Conservation (phyloP, 37 sponge, comb jelly and placozoan genomes). For the Cladorhizidae sp. region DNA sequence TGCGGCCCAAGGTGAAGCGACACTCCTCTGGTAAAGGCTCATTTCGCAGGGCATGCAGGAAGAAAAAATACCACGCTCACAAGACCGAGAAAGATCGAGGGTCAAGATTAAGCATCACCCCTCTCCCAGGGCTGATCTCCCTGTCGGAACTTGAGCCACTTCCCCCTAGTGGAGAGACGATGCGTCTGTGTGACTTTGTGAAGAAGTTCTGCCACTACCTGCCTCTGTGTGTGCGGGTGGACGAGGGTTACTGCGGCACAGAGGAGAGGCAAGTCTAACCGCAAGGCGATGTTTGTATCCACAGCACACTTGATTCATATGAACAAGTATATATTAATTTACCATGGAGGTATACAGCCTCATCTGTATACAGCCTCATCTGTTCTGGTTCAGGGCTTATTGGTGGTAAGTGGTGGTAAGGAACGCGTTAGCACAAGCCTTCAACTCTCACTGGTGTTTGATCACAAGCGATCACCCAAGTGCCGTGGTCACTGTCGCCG, state of each 20-base stretch:
- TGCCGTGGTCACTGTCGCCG: too few relatives aligned
- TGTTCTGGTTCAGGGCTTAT: too few relatives aligned
- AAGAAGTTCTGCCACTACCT: conserved; percentile 9
- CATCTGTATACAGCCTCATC: too few relatives aligned
- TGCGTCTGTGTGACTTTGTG: conserved; percentile 24
- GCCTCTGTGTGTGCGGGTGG: conserved; percentile 29
- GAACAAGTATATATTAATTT: too few relatives aligned
- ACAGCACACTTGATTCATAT: background rate
- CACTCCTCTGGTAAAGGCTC: too few relatives aligned
- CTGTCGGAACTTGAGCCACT: conserved; percentile 8
- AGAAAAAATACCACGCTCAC: background rate
- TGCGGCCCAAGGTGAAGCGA: too few relatives aligned
- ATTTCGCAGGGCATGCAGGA: background rate
- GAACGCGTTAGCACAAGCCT: too few relatives aligned
- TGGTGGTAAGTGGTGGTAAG: too few relatives aligned
- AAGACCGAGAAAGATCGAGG: background rate
- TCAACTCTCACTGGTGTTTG: too few relatives aligned
- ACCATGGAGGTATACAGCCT: too few relatives aligned
- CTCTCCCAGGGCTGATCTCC: background rate
- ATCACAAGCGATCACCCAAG: too few relatives aligned
- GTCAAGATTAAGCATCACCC: too few relatives aligned
- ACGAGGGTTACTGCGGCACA: conserved; percentile 26
- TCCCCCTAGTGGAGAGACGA: background rate
- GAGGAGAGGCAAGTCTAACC: conserved; percentile 12
- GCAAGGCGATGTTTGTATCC: conserved; percentile 11